Conservation (phyloP, 2,113 vertebrate species). For the Eretmochelys imbricata region DNA sequence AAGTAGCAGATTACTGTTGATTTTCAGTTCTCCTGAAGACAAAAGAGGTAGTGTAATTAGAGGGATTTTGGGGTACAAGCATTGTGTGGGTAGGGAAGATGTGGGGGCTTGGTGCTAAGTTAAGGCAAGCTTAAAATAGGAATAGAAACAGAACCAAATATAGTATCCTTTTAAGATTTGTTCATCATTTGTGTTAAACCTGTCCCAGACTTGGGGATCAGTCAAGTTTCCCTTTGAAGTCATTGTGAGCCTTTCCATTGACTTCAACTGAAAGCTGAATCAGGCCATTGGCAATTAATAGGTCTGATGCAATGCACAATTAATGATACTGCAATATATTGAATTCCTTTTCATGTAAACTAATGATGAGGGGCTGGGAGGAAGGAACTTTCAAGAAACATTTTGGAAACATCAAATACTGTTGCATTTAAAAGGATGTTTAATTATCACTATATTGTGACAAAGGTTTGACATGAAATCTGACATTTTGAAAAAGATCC, state of each 20-base stretch:
- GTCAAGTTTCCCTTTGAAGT: neutral
- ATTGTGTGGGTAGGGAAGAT: neutral
- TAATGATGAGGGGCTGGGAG: neutral
- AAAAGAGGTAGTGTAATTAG: neutral
- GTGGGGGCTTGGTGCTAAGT: neutral
- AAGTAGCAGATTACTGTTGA: no score
- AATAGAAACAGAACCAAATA: neutral
- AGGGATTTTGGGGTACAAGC: neutral
- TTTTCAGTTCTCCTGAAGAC: neutral
- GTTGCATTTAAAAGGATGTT: neutral
- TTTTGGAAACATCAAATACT: neutral
- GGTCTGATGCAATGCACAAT: neutral
- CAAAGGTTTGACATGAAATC: neutral
- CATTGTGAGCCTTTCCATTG: neutral
- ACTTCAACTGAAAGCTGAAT: neutral
- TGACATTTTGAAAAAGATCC: slow-evolving; percentile 9
- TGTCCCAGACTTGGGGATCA: neutral
- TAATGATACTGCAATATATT: neutral
- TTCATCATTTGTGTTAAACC: neutral
- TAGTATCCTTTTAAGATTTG: neutral
- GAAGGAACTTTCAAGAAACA: neutral
- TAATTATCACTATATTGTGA: neutral
- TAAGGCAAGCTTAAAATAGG: neutral
- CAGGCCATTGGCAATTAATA: neutral
- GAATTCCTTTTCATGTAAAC: neutral